Evolutionary conservation across 2,797 vertebrate genomes (phyloP), one percentile per base, ranked within the genome.

Genomic region (Acomys russatus): DNA sequence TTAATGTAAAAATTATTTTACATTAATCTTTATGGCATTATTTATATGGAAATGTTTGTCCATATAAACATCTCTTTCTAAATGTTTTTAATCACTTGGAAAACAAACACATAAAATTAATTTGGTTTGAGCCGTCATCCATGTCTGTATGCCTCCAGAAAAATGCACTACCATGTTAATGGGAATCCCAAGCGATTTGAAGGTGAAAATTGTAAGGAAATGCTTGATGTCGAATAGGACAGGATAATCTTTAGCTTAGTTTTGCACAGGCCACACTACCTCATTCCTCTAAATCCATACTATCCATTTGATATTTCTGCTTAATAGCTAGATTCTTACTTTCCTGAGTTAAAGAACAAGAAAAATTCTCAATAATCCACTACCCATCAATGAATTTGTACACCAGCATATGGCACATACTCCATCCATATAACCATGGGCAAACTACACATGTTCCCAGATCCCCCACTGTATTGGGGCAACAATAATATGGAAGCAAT

Each of bases 321-420:
- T 23, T 3, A 80, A 83, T 83, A 68, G 78, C 23, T 78, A 86
- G 18, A 71, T 38, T 74, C 23, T 6, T 20, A 35, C 20, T 9
- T 54, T 64, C 64, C 10, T 79, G 54, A 78, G 12, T 38, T 6
- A 59, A 70, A 10, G 18, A 54, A 44, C 9, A 4, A 76, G 23
- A 66, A 92, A 94, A 77, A 2, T 18, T 20, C 23, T 90, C 14
- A 79, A 25, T 79, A 70, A 30, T n/a, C 35, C 12, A 49, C 7
- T 0, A 5, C 30, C 6, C 3, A 30, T 1, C 20, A 20, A 0
- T 23, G n/a, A n/a, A 35, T 17, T 35, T 3, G 18, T 8, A 23
- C 7, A 10, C 4, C 9, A 61, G 6, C 8, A 30, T 49, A 28
- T 49, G 1, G 0, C 7, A 64, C 25, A 11, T 12, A 11, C 23